Evolutionary conservation across 2,888 invertebrate genomes (phyloP).

Genomic region (Teleogryllus oceanicus): DNA sequence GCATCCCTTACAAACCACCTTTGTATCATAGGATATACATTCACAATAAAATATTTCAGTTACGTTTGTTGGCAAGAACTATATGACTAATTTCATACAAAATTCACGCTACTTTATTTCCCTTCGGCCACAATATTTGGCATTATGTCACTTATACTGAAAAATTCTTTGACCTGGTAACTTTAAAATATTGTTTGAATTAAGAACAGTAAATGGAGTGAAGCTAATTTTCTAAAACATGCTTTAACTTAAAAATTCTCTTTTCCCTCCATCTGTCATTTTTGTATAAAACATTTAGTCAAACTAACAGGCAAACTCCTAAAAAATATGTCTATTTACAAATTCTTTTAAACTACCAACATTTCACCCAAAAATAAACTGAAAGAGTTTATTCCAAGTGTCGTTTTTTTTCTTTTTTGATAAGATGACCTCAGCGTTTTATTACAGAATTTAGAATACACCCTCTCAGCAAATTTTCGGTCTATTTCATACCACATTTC

Average conservation of each 20-base stretch:
- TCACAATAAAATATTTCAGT: not conserved
- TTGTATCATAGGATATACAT: not conserved
- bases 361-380: not conserved
- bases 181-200: slow-evolving; percentile 18
- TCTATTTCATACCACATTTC: slow-evolving; percentile 2
- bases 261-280: not conserved
- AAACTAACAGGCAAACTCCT: slow-evolving; percentile 2
- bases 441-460: not conserved
- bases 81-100: slow-evolving; percentile 2
- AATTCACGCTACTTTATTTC: not conserved
- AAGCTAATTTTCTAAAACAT: not conserved
- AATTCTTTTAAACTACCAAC: slow-evolving; percentile 4
- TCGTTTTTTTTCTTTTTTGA: not conserved
- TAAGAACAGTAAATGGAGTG: not conserved
- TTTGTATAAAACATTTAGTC: slow-evolving; percentile 4
- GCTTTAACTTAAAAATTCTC: slow-evolving; percentile 1
- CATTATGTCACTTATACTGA: not conserved
- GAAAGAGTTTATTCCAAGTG: not conserved
- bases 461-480: not conserved
- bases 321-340: not conserved
- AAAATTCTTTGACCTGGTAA: not conserved
- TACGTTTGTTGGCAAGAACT: not conserved
- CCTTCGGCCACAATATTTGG: not conserved
- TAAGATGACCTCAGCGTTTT: not conserved
- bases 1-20: not conserved